phyloP scores from a whole-genome alignment of 2,797 vertebrate genomes.

The Tragelaphus oryx region DNA sequence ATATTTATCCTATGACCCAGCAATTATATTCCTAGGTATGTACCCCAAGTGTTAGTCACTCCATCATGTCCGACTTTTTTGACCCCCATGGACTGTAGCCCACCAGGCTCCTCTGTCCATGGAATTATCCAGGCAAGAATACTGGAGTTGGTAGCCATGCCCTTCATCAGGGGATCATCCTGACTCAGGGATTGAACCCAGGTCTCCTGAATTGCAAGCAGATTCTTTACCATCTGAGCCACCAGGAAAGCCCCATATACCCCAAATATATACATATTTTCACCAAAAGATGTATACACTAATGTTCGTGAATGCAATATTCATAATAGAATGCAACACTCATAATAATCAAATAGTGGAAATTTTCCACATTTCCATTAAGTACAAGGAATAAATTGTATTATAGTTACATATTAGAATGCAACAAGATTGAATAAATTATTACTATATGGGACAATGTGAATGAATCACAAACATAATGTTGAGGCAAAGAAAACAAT shows the following conservation, averaged over 20 bases:
- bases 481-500: background rate
- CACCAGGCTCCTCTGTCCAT: background rate
- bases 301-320: background rate
- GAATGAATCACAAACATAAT: background rate
- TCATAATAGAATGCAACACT: background rate
- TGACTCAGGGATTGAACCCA: background rate
- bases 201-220: background rate
- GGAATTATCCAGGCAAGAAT: background rate
- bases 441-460: background rate
- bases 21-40: background rate
- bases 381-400: background rate
- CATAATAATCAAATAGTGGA: background rate
- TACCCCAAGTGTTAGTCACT: background rate
- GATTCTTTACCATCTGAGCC: background rate
- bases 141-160: background rate
- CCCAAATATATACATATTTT: background rate
- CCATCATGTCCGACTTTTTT: fast-evolving
- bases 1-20: background rate
- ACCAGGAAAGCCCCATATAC: background rate
- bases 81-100: background rate
- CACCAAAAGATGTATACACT: background rate
- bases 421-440: background rate
- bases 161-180: background rate
- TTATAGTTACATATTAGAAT: background rate
- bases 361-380: background rate